Percentiles rank a stretch among this genome's conserved stretches.
These are phyloP conservation scores for Protodeltote pygarga DNA, from an alignment of 2,888 invertebrate species.

Conservation along the genomic window DNA sequence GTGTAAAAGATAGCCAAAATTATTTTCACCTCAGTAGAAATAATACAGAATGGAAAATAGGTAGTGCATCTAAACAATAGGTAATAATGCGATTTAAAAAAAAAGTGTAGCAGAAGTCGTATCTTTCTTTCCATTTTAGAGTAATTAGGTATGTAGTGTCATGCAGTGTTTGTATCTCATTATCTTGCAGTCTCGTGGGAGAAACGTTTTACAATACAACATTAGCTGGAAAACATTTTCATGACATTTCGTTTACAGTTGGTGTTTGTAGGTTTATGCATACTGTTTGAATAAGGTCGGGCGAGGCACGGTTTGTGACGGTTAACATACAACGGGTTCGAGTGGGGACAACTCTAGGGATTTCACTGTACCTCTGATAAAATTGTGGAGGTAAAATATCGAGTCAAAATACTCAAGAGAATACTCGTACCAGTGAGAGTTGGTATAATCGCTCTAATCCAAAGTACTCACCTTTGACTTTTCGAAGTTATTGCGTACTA, in stretches of 20 bases:
- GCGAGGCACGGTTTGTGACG: constrained; percentile 4
- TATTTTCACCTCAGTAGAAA: no score
- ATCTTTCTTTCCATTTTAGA: constrained; percentile 18
- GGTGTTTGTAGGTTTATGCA: constrained; percentile 32
- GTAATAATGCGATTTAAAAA: constrained; percentile 16
- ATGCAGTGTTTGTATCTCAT: constrained; percentile 31
- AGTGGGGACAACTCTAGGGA: neutral
- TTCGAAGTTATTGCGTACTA: no score
- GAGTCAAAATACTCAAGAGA: neutral
- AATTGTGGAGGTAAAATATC: no score
- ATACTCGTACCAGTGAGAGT: no score
- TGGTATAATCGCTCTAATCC: no score
- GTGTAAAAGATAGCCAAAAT: no score
- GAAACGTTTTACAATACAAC: constrained; percentile 36
- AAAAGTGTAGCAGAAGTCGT: constrained; percentile 9
- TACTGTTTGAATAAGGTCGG: constrained; percentile 25
- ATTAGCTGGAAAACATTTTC: constrained; percentile 41
- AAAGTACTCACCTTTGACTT: no score
- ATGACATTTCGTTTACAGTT: constrained; percentile 28
- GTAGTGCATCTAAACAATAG: constrained; percentile 19
- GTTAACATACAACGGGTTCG: neutral
- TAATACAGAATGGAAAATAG: no score
- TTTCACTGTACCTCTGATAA: constrained; percentile 3
- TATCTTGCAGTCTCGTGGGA: constrained; percentile 37
- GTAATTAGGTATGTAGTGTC: constrained; percentile 21